Conservation (phyloP, 2,113 vertebrate species). For the Zonotrichia leucophrys region DNA sequence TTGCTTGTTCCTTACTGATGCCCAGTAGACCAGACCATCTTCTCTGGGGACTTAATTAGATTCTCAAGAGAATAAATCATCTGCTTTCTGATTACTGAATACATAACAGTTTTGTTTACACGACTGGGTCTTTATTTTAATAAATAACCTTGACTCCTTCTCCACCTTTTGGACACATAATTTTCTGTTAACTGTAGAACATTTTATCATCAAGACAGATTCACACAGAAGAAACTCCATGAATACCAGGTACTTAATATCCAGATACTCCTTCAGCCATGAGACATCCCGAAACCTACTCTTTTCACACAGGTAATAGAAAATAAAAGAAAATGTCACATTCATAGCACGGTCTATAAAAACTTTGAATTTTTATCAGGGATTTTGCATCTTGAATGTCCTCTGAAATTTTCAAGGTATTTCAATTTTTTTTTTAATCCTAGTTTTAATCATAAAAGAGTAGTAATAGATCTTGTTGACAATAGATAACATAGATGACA, state of each 20-base stretch:
- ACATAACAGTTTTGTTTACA: neutral
- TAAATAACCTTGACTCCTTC: neutral
- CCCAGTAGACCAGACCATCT: neutral
- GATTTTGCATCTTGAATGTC: neutral
- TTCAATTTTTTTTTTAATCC: neutral
- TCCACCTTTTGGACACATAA: accelerated
- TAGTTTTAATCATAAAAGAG: neutral
- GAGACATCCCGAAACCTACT: neutral
- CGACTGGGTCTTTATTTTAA: neutral
- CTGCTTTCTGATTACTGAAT: neutral
- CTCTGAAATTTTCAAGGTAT: neutral
- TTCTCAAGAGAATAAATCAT: neutral
- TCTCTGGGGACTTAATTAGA: neutral
- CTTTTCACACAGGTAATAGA: neutral
- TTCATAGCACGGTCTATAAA: neutral
- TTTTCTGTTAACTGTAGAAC: neutral
- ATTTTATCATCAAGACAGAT: neutral
- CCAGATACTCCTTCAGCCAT: neutral
- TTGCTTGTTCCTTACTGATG: neutral
- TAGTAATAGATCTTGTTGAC: neutral
- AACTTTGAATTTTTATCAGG: neutral
- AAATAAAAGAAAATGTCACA: neutral
- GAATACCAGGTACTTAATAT: neutral
- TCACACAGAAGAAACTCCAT: neutral
- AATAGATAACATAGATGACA: too few relatives aligned